Percentiles rank a stretch among this genome's conserved stretches.
Conservation (phyloP, 2,113 vertebrate species). For the Apodemus speciosus region DNA sequence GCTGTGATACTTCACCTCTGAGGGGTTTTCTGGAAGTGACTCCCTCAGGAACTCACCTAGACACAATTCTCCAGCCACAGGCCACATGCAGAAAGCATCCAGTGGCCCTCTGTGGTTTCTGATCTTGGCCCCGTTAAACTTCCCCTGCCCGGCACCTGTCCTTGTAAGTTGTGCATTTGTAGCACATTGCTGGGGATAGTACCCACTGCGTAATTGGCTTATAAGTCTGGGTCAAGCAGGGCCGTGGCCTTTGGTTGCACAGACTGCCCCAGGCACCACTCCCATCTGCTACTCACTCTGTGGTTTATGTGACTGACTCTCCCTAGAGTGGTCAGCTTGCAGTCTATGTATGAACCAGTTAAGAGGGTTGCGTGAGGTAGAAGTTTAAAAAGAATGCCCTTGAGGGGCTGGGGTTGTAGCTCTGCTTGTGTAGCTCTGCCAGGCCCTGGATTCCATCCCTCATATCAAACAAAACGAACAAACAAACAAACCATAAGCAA, state of each 20-base stretch:
- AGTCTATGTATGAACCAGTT: not conserved
- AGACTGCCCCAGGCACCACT: no score
- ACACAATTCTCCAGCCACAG: not conserved
- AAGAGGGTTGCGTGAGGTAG: not conserved
- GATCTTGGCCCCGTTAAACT: not conserved
- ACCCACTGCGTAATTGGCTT: not conserved
- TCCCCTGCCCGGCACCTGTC: not conserved
- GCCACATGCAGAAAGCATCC: not conserved
- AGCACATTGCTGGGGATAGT: not conserved
- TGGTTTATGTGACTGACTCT: not conserved
- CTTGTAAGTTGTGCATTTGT: not conserved
- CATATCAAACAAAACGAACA: not conserved
- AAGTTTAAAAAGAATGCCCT: conserved; percentile 14
- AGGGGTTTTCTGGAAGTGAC: conserved; percentile 26
- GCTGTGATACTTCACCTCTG: not conserved
- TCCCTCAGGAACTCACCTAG: not conserved
- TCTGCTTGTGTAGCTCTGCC: not conserved
- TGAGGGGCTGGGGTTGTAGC: not conserved
- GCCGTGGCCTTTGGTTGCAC: not conserved
- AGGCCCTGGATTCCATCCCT: not conserved
- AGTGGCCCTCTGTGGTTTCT: not conserved
- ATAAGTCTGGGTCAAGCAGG: not conserved
- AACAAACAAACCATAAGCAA: not conserved
- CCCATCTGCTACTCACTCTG: not conserved
- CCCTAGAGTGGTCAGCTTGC: not conserved